These are phyloP conservation scores for Meriones psammophilus DNA, from an alignment of 2,797 vertebrate species.

Conservation along the genomic window DNA sequence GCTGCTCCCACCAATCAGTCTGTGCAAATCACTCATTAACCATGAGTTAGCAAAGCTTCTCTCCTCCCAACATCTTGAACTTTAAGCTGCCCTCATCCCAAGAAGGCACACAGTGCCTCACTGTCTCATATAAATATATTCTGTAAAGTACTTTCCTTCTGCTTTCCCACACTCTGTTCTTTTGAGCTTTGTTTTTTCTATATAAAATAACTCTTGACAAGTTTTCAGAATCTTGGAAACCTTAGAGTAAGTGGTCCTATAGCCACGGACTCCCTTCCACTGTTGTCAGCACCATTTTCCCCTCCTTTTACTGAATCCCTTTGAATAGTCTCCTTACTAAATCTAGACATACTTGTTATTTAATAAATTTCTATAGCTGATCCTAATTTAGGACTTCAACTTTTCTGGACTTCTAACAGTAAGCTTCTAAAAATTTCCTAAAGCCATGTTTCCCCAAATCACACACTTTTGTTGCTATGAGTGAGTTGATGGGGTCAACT, in stretches of 20 bases:
- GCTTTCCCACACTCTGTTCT: neutral
- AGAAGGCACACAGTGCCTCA: neutral
- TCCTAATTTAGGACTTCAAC: neutral
- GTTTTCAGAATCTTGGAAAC: neutral
- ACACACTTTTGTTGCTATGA: neutral
- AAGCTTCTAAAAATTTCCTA: neutral
- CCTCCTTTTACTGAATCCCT: neutral
- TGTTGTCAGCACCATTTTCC: neutral
- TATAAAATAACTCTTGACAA: neutral
- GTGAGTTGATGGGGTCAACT: neutral
- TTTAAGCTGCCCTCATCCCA: neutral
- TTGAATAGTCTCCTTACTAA: neutral
- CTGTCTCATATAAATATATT: neutral
- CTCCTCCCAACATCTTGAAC: neutral
- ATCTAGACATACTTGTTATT: neutral
- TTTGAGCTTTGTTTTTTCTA: neutral
- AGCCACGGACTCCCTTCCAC: neutral
- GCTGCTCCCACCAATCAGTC: neutral
- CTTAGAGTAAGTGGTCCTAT: neutral
- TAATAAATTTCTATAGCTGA: neutral
- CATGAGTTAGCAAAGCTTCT: neutral
- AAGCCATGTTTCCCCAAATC: neutral
- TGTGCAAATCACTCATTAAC: neutral
- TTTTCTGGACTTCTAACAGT: neutral
- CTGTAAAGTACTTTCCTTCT: neutral